Percentiles rank a stretch among this genome's conserved stretches.
Evolutionary conservation across 2,797 vertebrate genomes (phyloP).

Genomic region (Sternotherus odoratus): DNA sequence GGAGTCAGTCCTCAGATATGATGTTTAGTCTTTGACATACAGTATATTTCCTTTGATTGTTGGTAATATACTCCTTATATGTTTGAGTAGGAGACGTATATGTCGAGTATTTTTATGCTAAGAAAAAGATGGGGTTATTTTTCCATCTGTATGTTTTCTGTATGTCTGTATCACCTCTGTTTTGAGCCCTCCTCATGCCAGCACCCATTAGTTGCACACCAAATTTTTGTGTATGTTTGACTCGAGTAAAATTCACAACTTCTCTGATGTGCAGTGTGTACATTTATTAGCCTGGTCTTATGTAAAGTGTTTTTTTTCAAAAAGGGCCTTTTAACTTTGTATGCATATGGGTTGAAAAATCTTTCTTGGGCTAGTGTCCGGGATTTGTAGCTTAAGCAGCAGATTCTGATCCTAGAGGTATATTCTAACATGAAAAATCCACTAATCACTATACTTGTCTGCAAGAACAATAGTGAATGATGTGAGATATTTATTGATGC

Average conservation of each 20-base stretch:
- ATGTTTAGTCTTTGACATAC: conserved; percentile 1
- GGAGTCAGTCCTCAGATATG: conserved; percentile 29
- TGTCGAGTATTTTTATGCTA: conserved; percentile 54
- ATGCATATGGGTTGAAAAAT: conserved; percentile 73
- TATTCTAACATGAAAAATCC: background rate
- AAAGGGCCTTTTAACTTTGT: conserved; percentile 37
- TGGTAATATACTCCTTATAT: conserved; percentile 37
- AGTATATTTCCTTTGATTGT: conserved; percentile 14
- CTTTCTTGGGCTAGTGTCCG: background rate
- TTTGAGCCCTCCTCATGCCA: conserved; percentile 53
- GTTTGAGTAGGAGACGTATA: conserved; percentile 26
- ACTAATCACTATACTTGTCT: background rate
- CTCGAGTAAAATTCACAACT: conserved; percentile 50
- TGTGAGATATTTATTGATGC: background rate
- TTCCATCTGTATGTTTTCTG: conserved; percentile 56
- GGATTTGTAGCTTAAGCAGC: background rate
- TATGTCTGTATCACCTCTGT: conserved; percentile 53
- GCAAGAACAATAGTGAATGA: background rate
- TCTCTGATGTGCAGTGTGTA: conserved; percentile 52
- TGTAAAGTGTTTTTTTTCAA: conserved; percentile 51
- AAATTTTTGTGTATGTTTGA: conserved; percentile 39
- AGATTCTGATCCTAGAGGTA: conserved; percentile 7
- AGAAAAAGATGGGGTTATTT: conserved; percentile 53
- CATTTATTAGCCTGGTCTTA: conserved; percentile 66
- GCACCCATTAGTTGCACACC: conserved; percentile 43